Base-by-base conservation (phyloP, 2,888 invertebrate genomes). In the Melangyna quadrimaculata region DNA sequence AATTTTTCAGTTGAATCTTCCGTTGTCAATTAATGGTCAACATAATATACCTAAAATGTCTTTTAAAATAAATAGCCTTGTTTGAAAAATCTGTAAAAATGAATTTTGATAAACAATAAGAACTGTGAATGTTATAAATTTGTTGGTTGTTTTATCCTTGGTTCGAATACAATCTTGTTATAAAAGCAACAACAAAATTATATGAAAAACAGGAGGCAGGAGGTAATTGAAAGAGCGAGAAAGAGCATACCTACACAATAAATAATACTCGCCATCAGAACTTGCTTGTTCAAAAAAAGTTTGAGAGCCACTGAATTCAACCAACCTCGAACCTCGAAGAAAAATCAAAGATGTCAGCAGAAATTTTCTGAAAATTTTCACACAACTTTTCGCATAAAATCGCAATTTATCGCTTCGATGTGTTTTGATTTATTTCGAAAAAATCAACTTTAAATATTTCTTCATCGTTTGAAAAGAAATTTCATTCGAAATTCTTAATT, bases 271-370 rank as follows among this genome's bases (percentile, higher is more conserved):
- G 84, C 84, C 84, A 55, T 86, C 80, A 79, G 79, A 79, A 74
- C 59, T 74, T 74, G 71, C 75, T 67, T 67, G 48, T 78, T 19
- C 75, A 88, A 57, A 59, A 59, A 59, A 59, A 59, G 87, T 87
- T 88, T 87, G 65, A 82, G 70, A 86, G 10, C 53, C 48, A 78
- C 81, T 87, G 87, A 40, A 22, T 63, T 48, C 55, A 29, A 73
- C 77, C 80, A 84, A 87, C 80, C 71, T 72, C 43, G 45, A 32
- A 65, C 63, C 63, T 65, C 87, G 83, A 87, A 80, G 79, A 82
- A 80, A 82, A 87, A 87, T 80, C 78, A 80, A 86, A 87, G 87
- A 88, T 87, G 88, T 88, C 88, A 88, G 88, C 88, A 78, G 73
- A 86, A 87, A 59, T 82, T 82, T 88, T 87, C 82, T 79, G 79